Evolutionary conservation across 2,113 vertebrate genomes (phyloP), one percentile per base, ranked within the genome.

Genomic region (Loxodonta africana): DNA sequence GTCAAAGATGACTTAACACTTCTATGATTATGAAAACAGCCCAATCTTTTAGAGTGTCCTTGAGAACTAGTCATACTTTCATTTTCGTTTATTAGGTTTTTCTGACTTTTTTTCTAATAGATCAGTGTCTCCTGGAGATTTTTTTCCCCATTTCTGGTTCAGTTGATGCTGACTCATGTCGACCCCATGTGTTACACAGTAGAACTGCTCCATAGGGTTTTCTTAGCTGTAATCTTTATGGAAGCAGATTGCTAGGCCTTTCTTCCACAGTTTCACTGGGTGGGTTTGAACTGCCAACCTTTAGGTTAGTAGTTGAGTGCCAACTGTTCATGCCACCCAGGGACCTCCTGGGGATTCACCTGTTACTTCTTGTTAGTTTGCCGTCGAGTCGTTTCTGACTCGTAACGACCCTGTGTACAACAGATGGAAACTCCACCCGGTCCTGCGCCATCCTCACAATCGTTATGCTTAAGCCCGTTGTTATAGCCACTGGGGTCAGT

Each of bases 11-110:
- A 62, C 17, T 78, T 73, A 88, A 53, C 57, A 63, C 91, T 93
- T 95, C 78, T 95, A 6, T n/a, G 60, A 83, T 83, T 87, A 81
- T n/a, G 69, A n/a, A 94, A 94, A 62, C 37, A 91, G 48, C 44
- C 65, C 30, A n/a, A 0, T 94, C 41, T 14, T 14, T 62, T 74
- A 82, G 26, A 20, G 25, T 90, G 25, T 10, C 21, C 25, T 53
- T 93, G 60, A 83, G 30, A 98, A 21, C 41, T 48, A 57, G 8
- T 60, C 44, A 84, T 83, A 5, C 15, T 90, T 83, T 87, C 9
- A 46, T 74, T 83, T 88, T 92, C 25, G 62, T 9, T 78, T 83
- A 21, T 12, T 86, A 83, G 5, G 71, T 87, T 82, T 53, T 83
- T 89, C 44, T 65, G 84, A 92, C 44, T 48, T 88, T 46, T 91